Conservation (phyloP, 2,888 invertebrate genomes). For the Xestia sexstrigata region DNA sequence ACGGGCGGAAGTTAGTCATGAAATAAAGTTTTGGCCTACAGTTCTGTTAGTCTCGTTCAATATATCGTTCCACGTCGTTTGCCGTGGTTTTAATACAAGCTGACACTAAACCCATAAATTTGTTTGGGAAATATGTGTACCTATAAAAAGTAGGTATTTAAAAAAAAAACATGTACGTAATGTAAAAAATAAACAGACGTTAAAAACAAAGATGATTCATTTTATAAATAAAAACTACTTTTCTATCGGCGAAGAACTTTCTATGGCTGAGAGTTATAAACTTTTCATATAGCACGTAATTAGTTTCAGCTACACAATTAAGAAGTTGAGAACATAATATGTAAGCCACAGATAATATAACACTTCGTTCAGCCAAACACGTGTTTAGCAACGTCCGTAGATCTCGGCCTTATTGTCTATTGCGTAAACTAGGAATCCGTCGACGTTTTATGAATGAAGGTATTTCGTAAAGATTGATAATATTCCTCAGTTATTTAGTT, state of each 20-base stretch:
- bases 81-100: constrained; percentile 1
- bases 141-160: too few relatives aligned
- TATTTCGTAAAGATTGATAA: not conserved
- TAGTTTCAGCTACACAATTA: not conserved
- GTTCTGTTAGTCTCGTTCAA: not conserved
- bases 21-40: not conserved
- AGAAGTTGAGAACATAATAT: not conserved
- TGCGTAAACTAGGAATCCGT: not conserved
- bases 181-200: not conserved
- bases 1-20: not conserved
- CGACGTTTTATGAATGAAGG: constrained; percentile 19
- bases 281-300: not conserved
- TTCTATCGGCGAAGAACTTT: not conserved
- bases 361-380: not conserved
- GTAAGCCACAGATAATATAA: too few relatives aligned
- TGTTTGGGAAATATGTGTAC: not conserved
- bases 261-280: not conserved
- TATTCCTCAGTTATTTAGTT: not conserved
- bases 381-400: not conserved
- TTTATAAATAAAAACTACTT: not conserved
- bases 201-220: not conserved
- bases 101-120: constrained; percentile 15
- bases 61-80: constrained; percentile 12
- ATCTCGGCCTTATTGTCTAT: not conserved
- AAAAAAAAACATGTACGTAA: too few relatives aligned